A percentile compares a stretch with the other conserved stretches of the same genome.
These are phyloP conservation scores for Noturus placidus DNA, from an alignment of 2,113 vertebrate genomes.

Conservation along the genomic window DNA sequence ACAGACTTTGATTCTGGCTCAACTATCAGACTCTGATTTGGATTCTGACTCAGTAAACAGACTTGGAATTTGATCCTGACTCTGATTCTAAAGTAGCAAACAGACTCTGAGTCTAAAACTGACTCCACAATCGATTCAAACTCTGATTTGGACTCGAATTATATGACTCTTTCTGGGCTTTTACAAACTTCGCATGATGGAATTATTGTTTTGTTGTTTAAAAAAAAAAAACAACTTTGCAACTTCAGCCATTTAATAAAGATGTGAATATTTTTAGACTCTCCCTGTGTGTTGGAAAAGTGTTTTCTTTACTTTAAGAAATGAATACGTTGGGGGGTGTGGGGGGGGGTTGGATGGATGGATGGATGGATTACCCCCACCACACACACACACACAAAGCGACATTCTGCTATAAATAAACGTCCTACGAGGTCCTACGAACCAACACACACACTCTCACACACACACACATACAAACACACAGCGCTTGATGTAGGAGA, in stretches of 20 bases:
- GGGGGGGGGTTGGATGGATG: too few relatives aligned
- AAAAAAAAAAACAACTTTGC: not conserved
- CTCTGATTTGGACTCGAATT: not conserved
- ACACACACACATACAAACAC: constrained; percentile 30
- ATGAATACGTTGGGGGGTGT: too few relatives aligned
- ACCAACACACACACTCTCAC: constrained; percentile 40
- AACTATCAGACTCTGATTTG: too few relatives aligned
- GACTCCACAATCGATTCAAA: not conserved
- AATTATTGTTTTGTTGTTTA: not conserved
- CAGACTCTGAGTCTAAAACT: too few relatives aligned
- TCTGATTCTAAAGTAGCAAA: not conserved
- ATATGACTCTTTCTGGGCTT: too few relatives aligned
- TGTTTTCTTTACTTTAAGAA: not conserved
- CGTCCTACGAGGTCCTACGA: constrained; percentile 77
- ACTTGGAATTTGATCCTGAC: not conserved
- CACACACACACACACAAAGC: constrained; percentile 41
- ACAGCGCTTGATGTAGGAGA: constrained; percentile 19
- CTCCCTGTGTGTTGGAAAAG: not conserved
- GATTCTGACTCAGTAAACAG: not conserved
- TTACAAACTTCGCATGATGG: not conserved
- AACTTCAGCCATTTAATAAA: not conserved
- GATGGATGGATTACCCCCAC: not conserved
- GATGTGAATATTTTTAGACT: not conserved
- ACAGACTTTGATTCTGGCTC: not conserved
- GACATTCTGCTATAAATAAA: constrained; percentile 75